phyloP scores from a whole-genome alignment of 2,797 vertebrate species.

The Bradypus variegatus region DNA sequence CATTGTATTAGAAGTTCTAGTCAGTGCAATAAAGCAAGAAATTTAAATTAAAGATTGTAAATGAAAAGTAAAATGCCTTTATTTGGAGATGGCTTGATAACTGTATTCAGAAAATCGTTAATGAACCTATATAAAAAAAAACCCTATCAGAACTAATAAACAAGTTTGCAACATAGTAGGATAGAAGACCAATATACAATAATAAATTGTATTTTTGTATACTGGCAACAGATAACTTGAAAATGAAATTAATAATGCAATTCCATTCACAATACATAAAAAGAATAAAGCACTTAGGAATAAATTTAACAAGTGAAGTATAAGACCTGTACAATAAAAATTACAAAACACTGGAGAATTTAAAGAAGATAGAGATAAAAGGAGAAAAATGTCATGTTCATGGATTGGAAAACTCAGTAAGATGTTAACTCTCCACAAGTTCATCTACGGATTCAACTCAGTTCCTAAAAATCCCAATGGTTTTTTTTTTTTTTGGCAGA shows the following conservation, averaged over 20 bases:
- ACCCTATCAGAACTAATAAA: not conserved
- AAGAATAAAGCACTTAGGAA: not conserved
- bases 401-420: not conserved
- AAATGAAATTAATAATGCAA: conserved; percentile 4
- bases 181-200: not conserved
- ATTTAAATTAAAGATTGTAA: conserved; percentile 8
- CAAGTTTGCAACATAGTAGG: not conserved
- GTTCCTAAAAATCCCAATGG: not conserved
- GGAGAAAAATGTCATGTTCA: not conserved
- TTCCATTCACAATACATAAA: not conserved
- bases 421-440: not conserved
- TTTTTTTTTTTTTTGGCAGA: not conserved
- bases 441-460: not conserved
- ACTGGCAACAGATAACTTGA: not conserved
- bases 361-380: not conserved
- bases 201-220: not conserved
- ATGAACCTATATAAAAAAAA: not conserved
- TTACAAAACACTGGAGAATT: not conserved
- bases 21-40: not conserved
- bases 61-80: not conserved
- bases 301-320: not conserved
- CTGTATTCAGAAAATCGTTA: not conserved
- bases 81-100: not conserved
- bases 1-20: not conserved
- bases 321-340: not conserved